Base-by-base conservation (phyloP, 2,888 invertebrate genomes). In the Athripsodes cinereus region DNA sequence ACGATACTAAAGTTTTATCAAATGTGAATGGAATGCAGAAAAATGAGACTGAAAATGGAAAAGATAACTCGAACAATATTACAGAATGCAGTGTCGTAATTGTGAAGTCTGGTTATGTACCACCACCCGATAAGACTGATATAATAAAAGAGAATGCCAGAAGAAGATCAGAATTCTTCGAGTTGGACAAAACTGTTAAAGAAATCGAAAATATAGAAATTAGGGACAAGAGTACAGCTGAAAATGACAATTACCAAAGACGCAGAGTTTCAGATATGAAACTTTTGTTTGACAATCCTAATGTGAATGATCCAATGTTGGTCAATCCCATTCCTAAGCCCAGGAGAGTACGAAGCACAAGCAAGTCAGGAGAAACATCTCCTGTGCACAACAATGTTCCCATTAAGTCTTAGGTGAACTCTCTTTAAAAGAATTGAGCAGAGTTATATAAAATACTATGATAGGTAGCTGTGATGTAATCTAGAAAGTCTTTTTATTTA, bases 271-370 rank as follows among this genome's bases (percentile, higher is more conserved):
- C 75, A 10, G 77, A 78, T 59, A 81, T 82, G 53, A 80, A 78
- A 65, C 71, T 74, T 59, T 76, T 77, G 64, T 82, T 82, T 66
- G 79, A 81, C 52, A 77, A 75, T 61, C 76, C 71, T 22, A 78
- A 78, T 52, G 69, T 67, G 16, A 40, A 40, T 16, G 40, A 40
- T 40, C 40, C 40, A n/a, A 8, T 16, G 13, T 40, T 40, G 13
- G 40, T 40, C 57, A 79, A 81, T 70, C 81, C 82, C 2, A 76
- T 81, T 69, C 81, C 81, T 67, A 81, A 81, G 68, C 82, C 81
- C 1, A 75, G 80, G 66, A 73, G 82, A 66, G 79, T 81, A 67
- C 74, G 76, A 53, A 18, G 53, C 53, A 69, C 72, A 8, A 71
- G 66, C 59, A 71, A 73, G 44, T 61, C 61, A 1, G 59, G 49